Evolutionary conservation across 2,797 vertebrate genomes (phyloP).

Genomic region (Malurus splendens): DNA sequence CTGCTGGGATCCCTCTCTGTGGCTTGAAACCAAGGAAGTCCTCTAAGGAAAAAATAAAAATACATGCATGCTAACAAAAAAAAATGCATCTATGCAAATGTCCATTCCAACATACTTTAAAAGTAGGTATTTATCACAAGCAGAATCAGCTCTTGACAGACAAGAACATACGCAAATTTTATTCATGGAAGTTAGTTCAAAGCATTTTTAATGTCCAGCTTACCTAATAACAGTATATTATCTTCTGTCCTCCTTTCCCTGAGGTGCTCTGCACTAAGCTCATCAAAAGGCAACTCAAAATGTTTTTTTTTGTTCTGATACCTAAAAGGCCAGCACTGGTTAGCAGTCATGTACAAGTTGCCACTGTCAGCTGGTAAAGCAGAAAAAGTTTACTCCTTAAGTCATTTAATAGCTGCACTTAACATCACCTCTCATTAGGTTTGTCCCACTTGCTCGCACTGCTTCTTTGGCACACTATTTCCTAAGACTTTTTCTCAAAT

Average conservation of each 20-base stretch:
- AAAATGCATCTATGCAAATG: not conserved
- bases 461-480: not conserved
- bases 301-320: not conserved
- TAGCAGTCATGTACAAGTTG: not conserved
- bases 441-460: not conserved
- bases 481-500: not conserved
- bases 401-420: not conserved
- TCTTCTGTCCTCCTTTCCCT: not conserved
- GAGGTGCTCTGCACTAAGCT: not conserved
- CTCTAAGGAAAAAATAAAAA: not conserved
- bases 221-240: not conserved
- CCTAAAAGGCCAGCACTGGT: not conserved
- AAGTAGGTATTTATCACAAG: slow-evolving; percentile 5
- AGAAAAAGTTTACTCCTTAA: not conserved
- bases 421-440: not conserved
- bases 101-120: slow-evolving; percentile 6
- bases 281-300: not conserved
- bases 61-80: not conserved
- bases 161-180: slow-evolving; percentile 12
- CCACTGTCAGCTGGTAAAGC: not conserved
- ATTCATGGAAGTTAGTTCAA: slow-evolving; percentile 25
- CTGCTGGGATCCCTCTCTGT: not conserved
- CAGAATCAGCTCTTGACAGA: not conserved
- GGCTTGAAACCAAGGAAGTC: not conserved
- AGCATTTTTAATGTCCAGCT: slow-evolving; percentile 27